Evolutionary conservation across 30 jellyfish, hydroid and myxozoan genomes (phyloP), one percentile per base, ranked within the genome.

Genomic region (Hydractinia symbiolongicarpus): DNA sequence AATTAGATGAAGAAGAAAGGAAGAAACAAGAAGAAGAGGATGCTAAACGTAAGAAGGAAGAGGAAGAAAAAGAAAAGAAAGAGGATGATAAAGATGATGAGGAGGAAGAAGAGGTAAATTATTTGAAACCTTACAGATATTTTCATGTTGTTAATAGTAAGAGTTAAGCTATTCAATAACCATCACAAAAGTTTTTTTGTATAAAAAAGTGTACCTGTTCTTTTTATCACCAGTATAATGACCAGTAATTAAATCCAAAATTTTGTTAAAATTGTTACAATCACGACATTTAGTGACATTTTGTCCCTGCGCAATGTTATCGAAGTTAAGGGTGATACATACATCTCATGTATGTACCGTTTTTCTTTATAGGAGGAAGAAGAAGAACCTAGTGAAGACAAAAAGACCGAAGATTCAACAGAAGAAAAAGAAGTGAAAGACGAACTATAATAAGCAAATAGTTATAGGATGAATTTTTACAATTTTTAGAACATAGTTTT

Each of bases 1-100:
- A 93, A 81, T 83, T 53, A 73, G 98, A 91, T 19, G 98, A 91
- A 80, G 98, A 91, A 82, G 96, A 86, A 14, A 80, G 86, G 81
- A 86, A 86, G 75, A 83, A 81, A 61, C 87, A 87, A 16, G 96
- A 91, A 53, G 98, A 91, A 62, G 98, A 86, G 30, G 96, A 91
- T 61, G 87, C 87, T 7, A 77, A 55, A 55, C 54, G 78, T 8
- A 77, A 77, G 67, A 86, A 86, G 86, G 90, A 91, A 88, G 90
- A 91, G 70, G 89, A 88, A 60, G 96, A 89, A 51, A 80, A 89
- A 79, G 60, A 77, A 21, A 77, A 77, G 55, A 79, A 77, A 4
- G 79, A 77, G 76, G 67, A 88, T 7, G 96, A 82, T 78, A 93
- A 79, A 79, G 66, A 49, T 30, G 68, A 13, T 3, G 7, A 19